A percentile compares a stretch with the other conserved stretches of the same genome.
These are phyloP conservation scores for Phenacoccus solenopsis DNA, from an alignment of 1,140 invertebrate species.

Conservation along the genomic window DNA sequence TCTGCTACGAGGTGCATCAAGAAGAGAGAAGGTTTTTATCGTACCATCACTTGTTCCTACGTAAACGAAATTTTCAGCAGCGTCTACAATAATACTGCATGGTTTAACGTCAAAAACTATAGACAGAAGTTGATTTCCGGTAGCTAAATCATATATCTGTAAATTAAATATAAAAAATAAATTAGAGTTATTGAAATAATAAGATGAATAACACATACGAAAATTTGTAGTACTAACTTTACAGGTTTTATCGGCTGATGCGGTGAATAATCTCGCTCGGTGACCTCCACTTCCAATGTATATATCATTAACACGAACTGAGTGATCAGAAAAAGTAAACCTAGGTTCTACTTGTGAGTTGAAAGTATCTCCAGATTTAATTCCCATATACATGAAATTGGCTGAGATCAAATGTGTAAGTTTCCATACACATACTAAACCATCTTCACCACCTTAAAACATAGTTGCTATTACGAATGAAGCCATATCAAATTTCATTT, in stretches of 20 bases:
- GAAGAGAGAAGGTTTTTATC: slow-evolving; percentile 52
- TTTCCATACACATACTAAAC: slow-evolving; percentile 63
- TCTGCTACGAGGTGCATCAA: slow-evolving; percentile 46
- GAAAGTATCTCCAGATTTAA: slow-evolving; percentile 36
- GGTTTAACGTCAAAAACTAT: slow-evolving; percentile 59
- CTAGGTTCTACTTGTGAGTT: slow-evolving; percentile 44
- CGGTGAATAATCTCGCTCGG: slow-evolving; percentile 53
- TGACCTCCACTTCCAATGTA: slow-evolving; percentile 38
- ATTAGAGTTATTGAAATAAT: too few species aligned
- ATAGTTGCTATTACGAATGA: too few species aligned
- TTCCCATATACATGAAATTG: slow-evolving; percentile 25
- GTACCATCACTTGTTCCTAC: slow-evolving; percentile 55
- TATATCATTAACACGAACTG: slow-evolving; percentile 41
- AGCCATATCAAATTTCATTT: too few species aligned
- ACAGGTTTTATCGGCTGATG: slow-evolving; percentile 66
- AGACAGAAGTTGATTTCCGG: slow-evolving; percentile 51
- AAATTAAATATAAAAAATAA: background rate
- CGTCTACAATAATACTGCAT: slow-evolving; percentile 53
- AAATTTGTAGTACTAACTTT: slow-evolving; percentile 34
- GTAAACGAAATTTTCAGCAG: slow-evolving; percentile 54
- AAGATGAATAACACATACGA: too few species aligned
- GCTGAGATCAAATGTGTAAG: slow-evolving; percentile 21
- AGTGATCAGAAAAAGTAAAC: slow-evolving; percentile 58
- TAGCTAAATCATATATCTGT: slow-evolving; percentile 53
- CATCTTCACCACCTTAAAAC: slow-evolving; percentile 75